Evolutionary conservation across 2,797 vertebrate genomes (phyloP).

Genomic region (Onychomys leucogaster): DNA sequence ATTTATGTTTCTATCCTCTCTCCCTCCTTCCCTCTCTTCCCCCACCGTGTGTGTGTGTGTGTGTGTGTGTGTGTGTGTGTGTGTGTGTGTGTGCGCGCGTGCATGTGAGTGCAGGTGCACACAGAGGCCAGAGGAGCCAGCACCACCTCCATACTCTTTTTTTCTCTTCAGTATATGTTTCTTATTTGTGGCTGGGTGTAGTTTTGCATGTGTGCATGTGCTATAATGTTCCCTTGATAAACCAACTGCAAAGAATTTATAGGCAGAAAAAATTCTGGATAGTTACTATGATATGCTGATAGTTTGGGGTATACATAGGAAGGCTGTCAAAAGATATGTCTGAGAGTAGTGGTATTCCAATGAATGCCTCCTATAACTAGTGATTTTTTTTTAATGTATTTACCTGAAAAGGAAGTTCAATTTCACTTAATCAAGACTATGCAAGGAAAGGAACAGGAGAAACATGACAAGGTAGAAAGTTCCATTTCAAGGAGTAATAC

Average conservation of each 20-base stretch:
- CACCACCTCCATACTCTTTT: neutral
- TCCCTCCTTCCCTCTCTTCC: neutral
- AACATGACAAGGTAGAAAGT: neutral
- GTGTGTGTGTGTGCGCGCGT: no score
- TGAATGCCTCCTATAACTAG: neutral
- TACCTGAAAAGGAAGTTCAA: neutral
- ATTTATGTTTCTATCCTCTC: no score
- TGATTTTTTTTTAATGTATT: neutral
- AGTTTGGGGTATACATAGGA: neutral
- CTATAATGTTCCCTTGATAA: neutral
- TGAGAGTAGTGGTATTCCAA: slow-evolving; percentile 15
- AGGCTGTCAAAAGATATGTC: neutral
- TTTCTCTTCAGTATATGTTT: neutral
- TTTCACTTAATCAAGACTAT: slow-evolving; percentile 6
- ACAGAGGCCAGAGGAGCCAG: neutral
- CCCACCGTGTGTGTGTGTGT: no score
- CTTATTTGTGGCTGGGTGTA: neutral
- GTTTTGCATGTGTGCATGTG: neutral
- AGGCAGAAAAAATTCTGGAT: slow-evolving; percentile 9
- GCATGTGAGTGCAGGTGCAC: neutral
- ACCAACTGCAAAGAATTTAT: neutral
- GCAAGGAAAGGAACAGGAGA: neutral
- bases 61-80: no score
- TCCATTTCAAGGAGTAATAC: neutral
- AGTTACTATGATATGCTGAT: neutral